A percentile compares a stretch with the other conserved stretches of the same genome.
These are phyloP conservation scores for Microcebus griseorufus DNA, from an alignment of 2,113 vertebrate genomes.

Conservation along the genomic window DNA sequence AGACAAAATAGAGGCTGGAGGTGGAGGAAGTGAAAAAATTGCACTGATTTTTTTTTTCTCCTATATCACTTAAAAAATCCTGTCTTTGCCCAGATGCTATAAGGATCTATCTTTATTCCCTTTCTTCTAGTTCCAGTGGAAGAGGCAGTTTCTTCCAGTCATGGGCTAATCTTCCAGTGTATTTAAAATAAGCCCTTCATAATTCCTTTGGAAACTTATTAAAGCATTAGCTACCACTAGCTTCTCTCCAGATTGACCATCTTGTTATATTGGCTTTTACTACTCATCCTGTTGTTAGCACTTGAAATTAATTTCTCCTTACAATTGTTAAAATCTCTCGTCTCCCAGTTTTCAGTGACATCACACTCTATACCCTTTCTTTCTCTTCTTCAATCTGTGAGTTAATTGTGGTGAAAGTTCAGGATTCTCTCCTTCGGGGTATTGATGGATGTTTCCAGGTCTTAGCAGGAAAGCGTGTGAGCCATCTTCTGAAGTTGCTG, in stretches of 20 bases:
- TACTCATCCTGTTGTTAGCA: not conserved
- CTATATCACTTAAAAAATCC: not conserved
- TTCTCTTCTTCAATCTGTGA: not conserved
- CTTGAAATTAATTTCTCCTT: not conserved
- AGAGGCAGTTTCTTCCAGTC: not conserved
- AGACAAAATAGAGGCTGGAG: not conserved
- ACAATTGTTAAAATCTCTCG: not conserved
- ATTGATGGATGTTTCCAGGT: not conserved
- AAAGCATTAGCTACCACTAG: not conserved
- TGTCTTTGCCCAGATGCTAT: not conserved
- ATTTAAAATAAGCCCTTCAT: not conserved
- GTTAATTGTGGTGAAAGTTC: not conserved
- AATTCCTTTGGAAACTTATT: not conserved
- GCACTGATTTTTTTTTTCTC: not conserved
- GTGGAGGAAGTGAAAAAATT: not conserved
- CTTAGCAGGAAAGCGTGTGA: rapidly evolving
- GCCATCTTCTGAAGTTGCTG: not conserved
- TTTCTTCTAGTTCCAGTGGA: not conserved
- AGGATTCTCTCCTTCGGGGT: not conserved
- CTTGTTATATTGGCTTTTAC: not conserved
- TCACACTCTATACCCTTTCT: not conserved
- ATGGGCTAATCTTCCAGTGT: not conserved
- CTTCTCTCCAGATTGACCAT: not conserved
- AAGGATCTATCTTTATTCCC: not conserved
- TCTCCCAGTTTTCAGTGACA: not conserved